These are phyloP conservation scores for Harpalus rufipes DNA, from an alignment of 2,888 invertebrate genomes.

Conservation along the genomic window DNA sequence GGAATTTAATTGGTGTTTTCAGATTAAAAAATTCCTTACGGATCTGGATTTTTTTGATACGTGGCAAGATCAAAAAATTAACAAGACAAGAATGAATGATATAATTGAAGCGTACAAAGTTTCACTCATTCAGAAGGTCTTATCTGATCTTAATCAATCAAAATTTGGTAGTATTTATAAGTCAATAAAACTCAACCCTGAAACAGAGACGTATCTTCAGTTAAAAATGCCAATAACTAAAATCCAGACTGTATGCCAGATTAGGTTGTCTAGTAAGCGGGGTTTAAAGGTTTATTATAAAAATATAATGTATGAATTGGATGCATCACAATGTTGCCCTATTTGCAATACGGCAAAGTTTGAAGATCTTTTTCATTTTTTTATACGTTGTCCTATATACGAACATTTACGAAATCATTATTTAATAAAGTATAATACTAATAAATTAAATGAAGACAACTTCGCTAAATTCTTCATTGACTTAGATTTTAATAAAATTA, in stretches of 20 bases:
- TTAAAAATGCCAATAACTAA: background rate
- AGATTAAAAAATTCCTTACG: constrained; percentile 7
- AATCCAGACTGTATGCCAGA: background rate
- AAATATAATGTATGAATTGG: constrained; percentile 22
- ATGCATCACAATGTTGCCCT: background rate
- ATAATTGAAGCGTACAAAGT: no score
- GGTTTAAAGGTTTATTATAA: background rate
- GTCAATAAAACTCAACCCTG: background rate
- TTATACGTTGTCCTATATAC: background rate
- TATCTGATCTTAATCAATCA: background rate
- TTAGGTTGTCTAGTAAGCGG: constrained; percentile 4
- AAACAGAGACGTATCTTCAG: background rate
- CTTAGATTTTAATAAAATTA: constrained; percentile 2
- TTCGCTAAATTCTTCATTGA: background rate
- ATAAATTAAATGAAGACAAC: background rate
- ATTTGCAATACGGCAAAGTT: background rate
- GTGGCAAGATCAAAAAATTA: background rate
- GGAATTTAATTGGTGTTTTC: background rate
- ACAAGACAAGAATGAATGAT: no score
- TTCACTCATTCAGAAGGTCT: no score
- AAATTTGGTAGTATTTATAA: background rate
- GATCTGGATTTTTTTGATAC: background rate
- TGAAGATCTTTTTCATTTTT: constrained; percentile 9
- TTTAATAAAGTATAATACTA: background rate
- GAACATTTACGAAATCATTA: background rate